Evolutionary conservation across 2,888 invertebrate genomes (phyloP), one percentile per base, ranked within the genome.

Genomic region (Cephus pygmeus): DNA sequence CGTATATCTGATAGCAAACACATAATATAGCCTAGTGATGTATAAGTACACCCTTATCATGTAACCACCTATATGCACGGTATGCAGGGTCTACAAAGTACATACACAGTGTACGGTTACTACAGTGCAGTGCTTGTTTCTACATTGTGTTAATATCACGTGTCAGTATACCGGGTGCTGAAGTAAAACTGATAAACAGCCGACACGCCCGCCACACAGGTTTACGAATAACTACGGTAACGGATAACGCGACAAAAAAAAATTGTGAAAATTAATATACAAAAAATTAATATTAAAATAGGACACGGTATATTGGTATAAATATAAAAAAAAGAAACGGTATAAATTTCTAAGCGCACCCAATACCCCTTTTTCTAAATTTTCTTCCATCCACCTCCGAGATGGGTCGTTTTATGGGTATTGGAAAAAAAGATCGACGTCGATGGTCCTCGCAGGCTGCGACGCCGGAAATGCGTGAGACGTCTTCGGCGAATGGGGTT

Each of bases 201-300:
- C 83, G 86, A 84, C 85, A 85, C 85, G 83, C 86, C 85, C 85
- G 86, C 84, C 83, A 82, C 85, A 84, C 85, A 81, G 82, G 84
- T 85, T 84, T 82, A 85, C 81, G 82, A 73, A 31, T 9, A 9
- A 12, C 34, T 0, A n/a, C 31, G 12, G 31, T 56, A 56, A 9
- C 9, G 23, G 2, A 56, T 15, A 56, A 56, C 23, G 23, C 0
- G 40, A 23, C 40, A 56, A 23, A 56, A 56, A 40, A 56, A 56
- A 36, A 15, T 4, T 2, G 15, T 0, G 4, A 40, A 23, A 23
- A 56, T 15, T 2, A 23, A 23, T 23, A 23, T 23, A 56, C 0
- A 56, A 23, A 23, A 56, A 23, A 23, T 23, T 56, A 23, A 23
- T 23, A 56, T 23, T 9, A 56, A 23, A 56, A 23, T 56, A 23